Conservation (phyloP, 92 coral and sea anemone genomes). For the Heliopora coerulea region DNA sequence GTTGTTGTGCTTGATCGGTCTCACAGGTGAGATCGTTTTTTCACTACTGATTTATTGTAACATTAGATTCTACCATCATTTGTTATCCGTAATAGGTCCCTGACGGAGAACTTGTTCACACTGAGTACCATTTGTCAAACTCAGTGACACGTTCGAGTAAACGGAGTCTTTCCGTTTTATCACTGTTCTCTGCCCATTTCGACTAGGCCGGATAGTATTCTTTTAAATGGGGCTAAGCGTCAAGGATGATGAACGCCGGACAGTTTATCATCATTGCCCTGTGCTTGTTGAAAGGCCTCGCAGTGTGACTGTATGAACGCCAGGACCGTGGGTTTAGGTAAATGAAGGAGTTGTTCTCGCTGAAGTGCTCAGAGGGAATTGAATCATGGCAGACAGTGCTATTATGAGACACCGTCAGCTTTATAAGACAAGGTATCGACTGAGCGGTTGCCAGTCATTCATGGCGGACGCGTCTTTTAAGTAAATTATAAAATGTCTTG, state of each 20-base stretch:
- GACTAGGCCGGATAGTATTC: not conserved
- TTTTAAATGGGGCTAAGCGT: conserved; percentile 23
- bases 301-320: conserved; percentile 5
- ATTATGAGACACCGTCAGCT: no score
- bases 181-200: not conserved
- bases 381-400: no score
- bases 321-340: not conserved
- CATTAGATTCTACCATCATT: conserved; percentile 25
- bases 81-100: conserved; percentile 32
- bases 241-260: conserved; percentile 46
- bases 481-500: not conserved
- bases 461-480: not conserved
- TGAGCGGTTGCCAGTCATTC: not conserved
- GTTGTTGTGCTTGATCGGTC: not conserved
- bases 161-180: conserved; percentile 8
- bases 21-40: conserved; percentile 10
- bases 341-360: no score
- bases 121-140: conserved; percentile 42
- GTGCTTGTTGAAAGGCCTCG: conserved; percentile 27
- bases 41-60: conserved; percentile 20
- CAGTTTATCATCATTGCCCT: conserved; percentile 34
- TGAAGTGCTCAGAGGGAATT: no score
- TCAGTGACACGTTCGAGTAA: conserved; percentile 9
- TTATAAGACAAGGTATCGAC: no score
- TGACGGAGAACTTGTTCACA: conserved; percentile 22